A percentile compares a stretch with the other conserved stretches of the same genome.
Evolutionary conservation across 2,888 invertebrate genomes (phyloP).

Genomic region (Opisthograptis luteolata): DNA sequence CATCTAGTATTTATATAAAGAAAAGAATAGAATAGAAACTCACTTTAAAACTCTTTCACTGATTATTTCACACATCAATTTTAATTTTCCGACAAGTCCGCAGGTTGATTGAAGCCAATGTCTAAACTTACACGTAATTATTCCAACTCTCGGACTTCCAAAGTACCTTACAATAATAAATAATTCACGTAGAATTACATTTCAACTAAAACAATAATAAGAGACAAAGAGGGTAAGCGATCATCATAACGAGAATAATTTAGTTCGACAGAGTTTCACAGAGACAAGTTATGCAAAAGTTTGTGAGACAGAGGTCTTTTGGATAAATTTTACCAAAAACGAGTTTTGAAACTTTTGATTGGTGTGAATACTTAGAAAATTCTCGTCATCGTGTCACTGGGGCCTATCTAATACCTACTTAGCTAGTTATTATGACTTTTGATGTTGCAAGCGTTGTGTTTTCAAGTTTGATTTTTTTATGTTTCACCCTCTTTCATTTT

Average conservation of each 20-base stretch:
- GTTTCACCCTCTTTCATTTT: too few species aligned
- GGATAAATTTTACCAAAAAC: constrained; percentile 72
- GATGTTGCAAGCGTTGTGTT: constrained; percentile 1
- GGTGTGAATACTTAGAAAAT: constrained; percentile 62
- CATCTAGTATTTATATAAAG: too few species aligned
- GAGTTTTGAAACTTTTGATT: constrained; percentile 74
- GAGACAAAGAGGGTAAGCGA: constrained; percentile 32
- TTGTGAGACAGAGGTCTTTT: constrained; percentile 67
- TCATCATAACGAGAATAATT: constrained; percentile 67
- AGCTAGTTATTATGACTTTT: constrained; percentile 9
- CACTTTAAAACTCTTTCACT: too few species aligned
- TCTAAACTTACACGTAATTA: too few species aligned
- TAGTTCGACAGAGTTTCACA: constrained; percentile 67
- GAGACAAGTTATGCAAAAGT: constrained; percentile 70
- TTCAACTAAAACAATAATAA: constrained; percentile 26
- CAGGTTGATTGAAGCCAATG: too few species aligned
- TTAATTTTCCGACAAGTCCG: too few species aligned
- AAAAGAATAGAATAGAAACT: too few species aligned
- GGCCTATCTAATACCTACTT: constrained; percentile 28
- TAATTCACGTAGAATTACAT: constrained; percentile 11
- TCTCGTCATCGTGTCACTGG: constrained; percentile 18
- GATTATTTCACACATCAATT: too few species aligned
- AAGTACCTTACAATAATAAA: constrained; percentile 17
- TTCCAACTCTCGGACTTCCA: constrained; percentile 3
- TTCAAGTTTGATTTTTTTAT: too few species aligned